Base-by-base conservation (phyloP, 1,140 invertebrate genomes). In the Plectrocnemia conspersa region DNA sequence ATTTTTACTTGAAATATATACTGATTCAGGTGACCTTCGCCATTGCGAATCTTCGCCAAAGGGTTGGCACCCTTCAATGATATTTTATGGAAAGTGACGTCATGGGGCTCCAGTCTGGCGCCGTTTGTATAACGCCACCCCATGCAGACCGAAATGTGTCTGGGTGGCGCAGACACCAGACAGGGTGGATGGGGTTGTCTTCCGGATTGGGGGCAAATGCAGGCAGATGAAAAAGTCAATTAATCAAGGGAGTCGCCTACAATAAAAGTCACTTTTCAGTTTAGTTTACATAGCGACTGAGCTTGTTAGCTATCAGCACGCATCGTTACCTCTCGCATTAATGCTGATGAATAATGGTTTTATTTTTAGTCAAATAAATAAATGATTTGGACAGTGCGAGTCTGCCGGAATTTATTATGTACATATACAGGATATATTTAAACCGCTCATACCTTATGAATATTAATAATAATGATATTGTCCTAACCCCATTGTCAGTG, bases 141-240 rank as follows among this genome's bases (percentile, higher is more conserved):
- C 42, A 15, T 48, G 54, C 54, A 49, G 42, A 36, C 46, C 54
- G 21, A 56, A 55, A 56, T 49, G 49, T 41, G 13, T 47, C 33
- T n/a, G 16, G 25, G 33, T 32, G 36, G 46, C 16, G 47, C 22
- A 13, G 27, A 29, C 9, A 23, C n/a, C 40, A 44, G 22, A 44
- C 18, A 11, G 41, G 6, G 27, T 10, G 13, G 47, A 15, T 2
- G 16, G 45, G 23, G 13, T 15, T 10, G 11, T 40, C 36, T 38
- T 38, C 35, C 35, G 35, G 35, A 4, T 9, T 38, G 5, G 10
- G 35, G 35, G 35, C 11, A 38, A 29, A 7, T 38, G 35, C 35
- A 38, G 35, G 5, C 6, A 38, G 35, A 47, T 19, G 21, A 47
- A 47, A 47, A 19, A 19, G 44, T 24, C 44, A 47, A 47, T 47